Evolutionary conservation across 2,113 vertebrate species (phyloP), one percentile per base, ranked within the genome.

Genomic region (Oncorhynchus tshawytscha): DNA sequence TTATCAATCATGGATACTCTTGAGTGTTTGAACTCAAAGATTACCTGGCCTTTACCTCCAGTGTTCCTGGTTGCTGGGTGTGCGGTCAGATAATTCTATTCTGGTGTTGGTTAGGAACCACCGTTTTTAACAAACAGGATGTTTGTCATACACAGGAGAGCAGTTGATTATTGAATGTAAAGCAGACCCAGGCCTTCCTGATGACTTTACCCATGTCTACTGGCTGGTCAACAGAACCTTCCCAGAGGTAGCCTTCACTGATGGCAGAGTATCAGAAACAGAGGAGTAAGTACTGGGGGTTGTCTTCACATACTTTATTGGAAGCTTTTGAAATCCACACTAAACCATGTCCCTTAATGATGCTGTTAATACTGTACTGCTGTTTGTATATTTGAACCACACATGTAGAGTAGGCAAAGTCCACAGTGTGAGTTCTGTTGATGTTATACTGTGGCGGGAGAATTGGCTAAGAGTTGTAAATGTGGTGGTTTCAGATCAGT

Each of bases 221-320:
- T 96, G 95, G 95, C 83, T 96, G 67, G 91, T 93, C 13, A 92
- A 95, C 0, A 85, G 79, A 5, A 84, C 85, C 8, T 95, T 95
- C 79, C 93, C 94, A 0, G 93, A 95, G 48, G 86, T 90, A 0
- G 62, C 74, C 0, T 70, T 34, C 54, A 85, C 84, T 4, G 80
- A 82, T 2, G 73, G 13, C 8, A 83, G 77, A 16, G 89, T 94
- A 49, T 1, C 39, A 0, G 94, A 96, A 74, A 72, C 60, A n/a
- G 67, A 66, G 1, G 89, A 84, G 81, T 96, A 73, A 92, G 93
- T 86, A 68, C 59, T 9, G 8, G 59, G 15, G 4, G 22, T 60
- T 7, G 31, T 9, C 31, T 68, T 2, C 27, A 34, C 27, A 34
- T 65, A 57, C 72, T 73, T 1, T 16, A 49, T 34, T 20, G 34